Evolutionary conservation across 2,113 vertebrate genomes (phyloP).

Genomic region (Micromys minutus): DNA sequence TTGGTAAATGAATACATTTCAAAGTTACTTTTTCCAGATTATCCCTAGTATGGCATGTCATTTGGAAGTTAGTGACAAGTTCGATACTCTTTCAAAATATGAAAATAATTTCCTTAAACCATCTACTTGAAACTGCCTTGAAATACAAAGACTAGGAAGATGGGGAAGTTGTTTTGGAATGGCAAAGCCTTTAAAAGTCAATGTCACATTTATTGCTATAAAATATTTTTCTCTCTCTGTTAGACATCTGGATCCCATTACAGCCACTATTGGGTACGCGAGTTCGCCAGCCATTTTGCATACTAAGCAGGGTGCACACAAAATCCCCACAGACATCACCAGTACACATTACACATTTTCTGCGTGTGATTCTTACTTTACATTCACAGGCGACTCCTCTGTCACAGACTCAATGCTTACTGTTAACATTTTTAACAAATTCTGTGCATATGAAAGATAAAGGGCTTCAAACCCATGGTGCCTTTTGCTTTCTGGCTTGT

Average conservation of each 20-base stretch:
- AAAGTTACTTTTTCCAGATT: constrained; percentile 28
- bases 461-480: not conserved
- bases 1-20: constrained; percentile 28
- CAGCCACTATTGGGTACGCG: constrained; percentile 71
- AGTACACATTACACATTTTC: not conserved
- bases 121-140: constrained; percentile 17
- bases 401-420: not conserved
- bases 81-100: constrained; percentile 6
- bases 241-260: constrained; percentile 78
- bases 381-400: not conserved
- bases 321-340: constrained; percentile 23
- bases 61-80: constrained; percentile 17
- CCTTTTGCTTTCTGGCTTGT: not conserved
- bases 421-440: not conserved
- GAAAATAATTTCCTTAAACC: constrained; percentile 34
- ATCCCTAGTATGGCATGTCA: constrained; percentile 12
- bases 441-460: not conserved
- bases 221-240: constrained; percentile 76
- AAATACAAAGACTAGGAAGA: constrained; percentile 38
- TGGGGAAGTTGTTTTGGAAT: constrained; percentile 58
- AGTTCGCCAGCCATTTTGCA: constrained; percentile 78
- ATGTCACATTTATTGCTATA: constrained; percentile 77
- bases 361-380: not conserved
- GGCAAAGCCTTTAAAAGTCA: constrained; percentile 73
- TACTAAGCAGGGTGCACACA: constrained; percentile 51